Evolutionary conservation across 64 coral and sea anemone genomes (phyloP), one percentile per base, ranked within the genome.

Genomic region (Actinia equina): DNA sequence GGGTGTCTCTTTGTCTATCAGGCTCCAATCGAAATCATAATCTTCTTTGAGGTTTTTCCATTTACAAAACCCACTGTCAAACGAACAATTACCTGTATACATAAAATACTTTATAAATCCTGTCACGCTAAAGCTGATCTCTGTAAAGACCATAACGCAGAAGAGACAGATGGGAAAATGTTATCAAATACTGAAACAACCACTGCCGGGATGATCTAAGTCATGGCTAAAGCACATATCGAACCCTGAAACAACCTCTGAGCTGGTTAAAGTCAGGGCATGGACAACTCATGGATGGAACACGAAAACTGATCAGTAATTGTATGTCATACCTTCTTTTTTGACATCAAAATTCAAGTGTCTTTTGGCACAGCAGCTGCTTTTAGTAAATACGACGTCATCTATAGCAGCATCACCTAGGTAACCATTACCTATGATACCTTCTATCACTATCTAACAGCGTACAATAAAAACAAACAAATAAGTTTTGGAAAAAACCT

Each of bases 21-120:
- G 78, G 12, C 55, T 86, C 90, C 90, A 92, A 64, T 92, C 85
- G 43, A 92, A 92, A 74, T 92, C 85, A 76, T n/a, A n/a, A n/a
- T 87, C 90, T n/a, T 82, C 54, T n/a, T 82, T 25, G 45, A 69
- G 45, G 27, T 92, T 92, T 60, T 3, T 53, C 90, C 90, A 92
- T 70, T 92, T 17, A 59, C 90, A 92, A 7, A 87, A 52, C 10
- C 90, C 90, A 25, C 63, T 10, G 67, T 87, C 90, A 44, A 92
- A 87, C 13, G 85, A 82, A 42, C 90, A 92, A 77, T 92, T 91
- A 10, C 90, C 90, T 92, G 43, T 18, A 52, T 1, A 65, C 22
- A 13, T 65, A 49, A 4, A 49, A 49, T 49, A 49, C 46, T 6
- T 0, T 49, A 2, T 49, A 4, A 49, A 37, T 37, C 30, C 30